Percentiles rank a stretch among this genome's conserved stretches.
These are phyloP conservation scores for Spilogale gracilis DNA, from an alignment of 2,113 vertebrate species.

Conservation along the genomic window DNA sequence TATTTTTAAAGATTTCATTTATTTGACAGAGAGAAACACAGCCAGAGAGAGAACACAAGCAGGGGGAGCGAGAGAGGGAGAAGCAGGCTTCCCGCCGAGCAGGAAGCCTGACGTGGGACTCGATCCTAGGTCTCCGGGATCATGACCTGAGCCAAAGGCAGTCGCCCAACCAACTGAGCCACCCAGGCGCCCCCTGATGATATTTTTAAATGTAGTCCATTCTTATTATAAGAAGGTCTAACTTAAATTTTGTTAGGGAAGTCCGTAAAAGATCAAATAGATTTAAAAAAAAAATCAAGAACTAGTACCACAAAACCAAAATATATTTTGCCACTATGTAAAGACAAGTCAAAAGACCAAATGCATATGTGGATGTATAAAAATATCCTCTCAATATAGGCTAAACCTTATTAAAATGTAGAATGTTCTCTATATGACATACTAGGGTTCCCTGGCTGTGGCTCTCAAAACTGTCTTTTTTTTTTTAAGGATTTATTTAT, in stretches of 20 bases:
- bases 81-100: too few species aligned
- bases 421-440: background rate
- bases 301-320: background rate
- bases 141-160: too few species aligned
- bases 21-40: too few species aligned
- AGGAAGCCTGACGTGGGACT: too few species aligned
- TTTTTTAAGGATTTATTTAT: too few species aligned
- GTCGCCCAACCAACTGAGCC: too few species aligned
- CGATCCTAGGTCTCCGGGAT: too few species aligned
- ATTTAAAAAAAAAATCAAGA: background rate
- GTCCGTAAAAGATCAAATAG: background rate
- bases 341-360: conserved; percentile 8
- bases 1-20: too few species aligned
- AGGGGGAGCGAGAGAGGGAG: too few species aligned
- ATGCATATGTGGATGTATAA: background rate
- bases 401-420: background rate
- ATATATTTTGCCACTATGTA: background rate
- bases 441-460: background rate
- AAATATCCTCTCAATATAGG: background rate
- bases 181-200: background rate
- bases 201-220: background rate
- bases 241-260: background rate
- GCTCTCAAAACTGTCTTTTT: background rate
- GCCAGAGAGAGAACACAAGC: too few species aligned
- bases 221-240: background rate